Conservation (phyloP, 2,113 vertebrate species). For the Misgurnus mizolepis region DNA sequence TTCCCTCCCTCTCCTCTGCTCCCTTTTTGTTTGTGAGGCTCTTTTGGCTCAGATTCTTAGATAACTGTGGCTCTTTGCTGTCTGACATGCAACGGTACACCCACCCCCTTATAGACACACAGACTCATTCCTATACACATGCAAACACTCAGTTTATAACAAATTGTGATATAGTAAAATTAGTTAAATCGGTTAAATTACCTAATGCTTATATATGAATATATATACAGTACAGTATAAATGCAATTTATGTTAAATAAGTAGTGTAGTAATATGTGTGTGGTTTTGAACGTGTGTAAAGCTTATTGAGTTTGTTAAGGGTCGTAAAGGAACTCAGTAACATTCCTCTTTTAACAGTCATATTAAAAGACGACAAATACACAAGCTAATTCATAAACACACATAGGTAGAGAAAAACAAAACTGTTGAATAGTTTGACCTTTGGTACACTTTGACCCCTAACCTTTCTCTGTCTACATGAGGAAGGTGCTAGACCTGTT, state of each 20-base stretch:
- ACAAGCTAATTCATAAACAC: slow-evolving; percentile 33
- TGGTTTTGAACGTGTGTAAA: slow-evolving; percentile 3
- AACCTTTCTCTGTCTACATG: slow-evolving; percentile 32
- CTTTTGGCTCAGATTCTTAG: slow-evolving; percentile 77
- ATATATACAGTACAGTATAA: not conserved
- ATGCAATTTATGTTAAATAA: not conserved
- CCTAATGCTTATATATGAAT: too few species aligned
- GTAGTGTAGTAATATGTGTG: not conserved
- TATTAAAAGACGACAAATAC: slow-evolving; percentile 26
- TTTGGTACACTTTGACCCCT: slow-evolving; percentile 39
- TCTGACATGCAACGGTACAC: slow-evolving; percentile 71
- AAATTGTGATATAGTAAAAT: not conserved
- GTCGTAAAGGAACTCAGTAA: slow-evolving; percentile 23
- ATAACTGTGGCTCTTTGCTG: slow-evolving; percentile 75
- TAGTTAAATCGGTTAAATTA: too few species aligned
- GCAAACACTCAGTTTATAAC: slow-evolving; percentile 10
- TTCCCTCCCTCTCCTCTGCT: slow-evolving; percentile 49
- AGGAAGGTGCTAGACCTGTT: slow-evolving; percentile 43
- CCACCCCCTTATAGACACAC: slow-evolving; percentile 43
- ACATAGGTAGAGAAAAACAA: slow-evolving; percentile 2
- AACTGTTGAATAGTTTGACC: slow-evolving; percentile 31
- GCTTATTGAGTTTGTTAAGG: slow-evolving; percentile 36
- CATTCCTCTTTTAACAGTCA: slow-evolving; percentile 42
- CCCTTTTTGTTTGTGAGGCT: slow-evolving; percentile 63
- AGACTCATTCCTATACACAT: slow-evolving; percentile 49